phyloP scores from a whole-genome alignment of 2,888 invertebrate genomes.

The Drosophila dives region DNA sequence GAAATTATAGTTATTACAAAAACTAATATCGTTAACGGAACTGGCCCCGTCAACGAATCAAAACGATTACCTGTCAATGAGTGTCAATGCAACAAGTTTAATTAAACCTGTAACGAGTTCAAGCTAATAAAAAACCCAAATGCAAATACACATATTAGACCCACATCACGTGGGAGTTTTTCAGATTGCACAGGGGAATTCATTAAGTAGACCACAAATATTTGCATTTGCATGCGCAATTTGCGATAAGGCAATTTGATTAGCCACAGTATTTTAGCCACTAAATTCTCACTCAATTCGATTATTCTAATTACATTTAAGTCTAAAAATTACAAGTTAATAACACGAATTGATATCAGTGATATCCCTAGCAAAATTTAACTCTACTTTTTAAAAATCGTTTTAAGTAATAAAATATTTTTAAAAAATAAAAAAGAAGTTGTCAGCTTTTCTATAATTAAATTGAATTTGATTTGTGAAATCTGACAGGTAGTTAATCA shows the following conservation, averaged over 20 bases:
- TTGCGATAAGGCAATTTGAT: conserved; percentile 39
- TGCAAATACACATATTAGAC: conserved; percentile 26
- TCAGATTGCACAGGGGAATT: conserved; percentile 24
- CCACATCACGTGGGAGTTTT: conserved; percentile 13
- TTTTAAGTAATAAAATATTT: not conserved
- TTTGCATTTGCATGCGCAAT: conserved; percentile 47
- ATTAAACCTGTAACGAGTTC: conserved; percentile 62
- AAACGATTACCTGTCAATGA: conserved; percentile 47
- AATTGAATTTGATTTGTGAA: not conserved
- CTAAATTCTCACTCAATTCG: not conserved
- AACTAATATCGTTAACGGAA: not conserved
- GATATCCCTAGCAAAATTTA: too few species aligned
- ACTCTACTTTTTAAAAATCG: not conserved
- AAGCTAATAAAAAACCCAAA: conserved; percentile 53
- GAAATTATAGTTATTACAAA: conserved; percentile 27
- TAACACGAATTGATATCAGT: too few species aligned
- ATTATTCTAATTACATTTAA: not conserved
- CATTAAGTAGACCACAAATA: conserved; percentile 63
- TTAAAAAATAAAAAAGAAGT: not conserved
- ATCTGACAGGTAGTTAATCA: conserved; percentile 15
- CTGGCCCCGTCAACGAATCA: conserved; percentile 35
- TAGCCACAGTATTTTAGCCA: conserved; percentile 18
- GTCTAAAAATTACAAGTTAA: too few species aligned
- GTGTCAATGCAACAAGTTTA: conserved; percentile 61
- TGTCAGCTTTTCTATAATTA: too few species aligned